Conservation (phyloP, 2,113 vertebrate species). For the Oncorhynchus gorbuscha region DNA sequence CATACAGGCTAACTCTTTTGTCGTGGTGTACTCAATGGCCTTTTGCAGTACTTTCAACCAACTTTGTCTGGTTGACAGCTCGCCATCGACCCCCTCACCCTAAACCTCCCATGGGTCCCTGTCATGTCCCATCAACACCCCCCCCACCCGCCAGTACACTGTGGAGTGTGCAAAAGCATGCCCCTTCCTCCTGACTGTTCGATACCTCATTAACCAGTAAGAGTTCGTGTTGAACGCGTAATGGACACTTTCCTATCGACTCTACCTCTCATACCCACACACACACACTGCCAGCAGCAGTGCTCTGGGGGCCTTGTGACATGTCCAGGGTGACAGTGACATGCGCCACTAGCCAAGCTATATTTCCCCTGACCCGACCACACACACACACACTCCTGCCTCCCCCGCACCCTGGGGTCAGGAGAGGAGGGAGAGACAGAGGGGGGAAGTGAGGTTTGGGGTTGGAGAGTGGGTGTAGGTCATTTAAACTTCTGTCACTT, state of each 20-base stretch:
- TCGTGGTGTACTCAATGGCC: slow-evolving; percentile 21
- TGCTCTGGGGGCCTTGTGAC: slow-evolving; percentile 35
- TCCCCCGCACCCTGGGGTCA: slow-evolving; percentile 22
- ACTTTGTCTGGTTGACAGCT: slow-evolving; percentile 58
- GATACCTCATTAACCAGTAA: slow-evolving; percentile 64
- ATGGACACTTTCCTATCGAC: slow-evolving; percentile 52
- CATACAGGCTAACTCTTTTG: background rate
- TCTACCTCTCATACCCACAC: slow-evolving; percentile 11
- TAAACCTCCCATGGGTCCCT: background rate
- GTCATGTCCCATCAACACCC: background rate
- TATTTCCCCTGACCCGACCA: slow-evolving; percentile 34
- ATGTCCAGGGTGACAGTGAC: slow-evolving; percentile 22
- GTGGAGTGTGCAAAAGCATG: too few species aligned
- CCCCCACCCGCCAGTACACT: too few species aligned
- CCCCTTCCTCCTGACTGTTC: slow-evolving; percentile 44
- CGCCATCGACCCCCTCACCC: slow-evolving; percentile 5
- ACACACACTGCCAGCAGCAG: background rate
- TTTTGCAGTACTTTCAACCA: slow-evolving; percentile 21
- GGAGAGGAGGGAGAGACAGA: slow-evolving; percentile 25
- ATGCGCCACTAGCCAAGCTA: slow-evolving; percentile 51
- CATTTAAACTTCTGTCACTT: slow-evolving; percentile 29
- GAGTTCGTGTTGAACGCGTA: slow-evolving; percentile 54
- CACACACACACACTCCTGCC: background rate
- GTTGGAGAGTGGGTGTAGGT: background rate
- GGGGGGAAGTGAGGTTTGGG: background rate